phyloP scores from a whole-genome alignment of 2,113 vertebrate species.

The Andinoacara biseriatus region DNA sequence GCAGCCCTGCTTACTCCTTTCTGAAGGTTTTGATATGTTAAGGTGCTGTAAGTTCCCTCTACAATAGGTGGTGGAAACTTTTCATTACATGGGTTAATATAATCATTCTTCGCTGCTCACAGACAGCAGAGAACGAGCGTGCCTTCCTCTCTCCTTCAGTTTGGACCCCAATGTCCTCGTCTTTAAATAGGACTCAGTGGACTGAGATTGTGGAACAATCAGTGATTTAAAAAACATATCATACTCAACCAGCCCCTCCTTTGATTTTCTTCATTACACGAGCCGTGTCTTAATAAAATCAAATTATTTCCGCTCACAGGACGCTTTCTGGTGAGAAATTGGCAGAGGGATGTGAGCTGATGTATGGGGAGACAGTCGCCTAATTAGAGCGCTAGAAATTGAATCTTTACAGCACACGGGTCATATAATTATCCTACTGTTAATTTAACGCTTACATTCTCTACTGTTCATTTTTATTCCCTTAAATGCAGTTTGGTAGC shows the following conservation, averaged over 20 bases:
- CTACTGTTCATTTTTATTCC: slow-evolving; percentile 99
- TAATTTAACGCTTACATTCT: slow-evolving; percentile 99
- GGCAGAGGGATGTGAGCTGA: slow-evolving; percentile 91
- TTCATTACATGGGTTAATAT: slow-evolving; percentile 10
- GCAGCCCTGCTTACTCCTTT: not conserved
- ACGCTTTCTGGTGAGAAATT: slow-evolving; percentile 80
- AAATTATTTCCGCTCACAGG: slow-evolving; percentile 82
- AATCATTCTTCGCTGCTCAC: not conserved
- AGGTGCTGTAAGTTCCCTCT: not conserved
- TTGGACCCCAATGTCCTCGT: slow-evolving; percentile 23
- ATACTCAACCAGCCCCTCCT: slow-evolving; percentile 67
- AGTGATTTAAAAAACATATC: slow-evolving; percentile 66
- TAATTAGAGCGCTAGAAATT: slow-evolving; percentile 99
- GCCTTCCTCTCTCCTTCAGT: slow-evolving; percentile 11
- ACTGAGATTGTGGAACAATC: slow-evolving; percentile 47
- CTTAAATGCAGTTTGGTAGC: slow-evolving; percentile 96
- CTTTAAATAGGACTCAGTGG: slow-evolving; percentile 52
- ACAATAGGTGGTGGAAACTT: slow-evolving; percentile 11
- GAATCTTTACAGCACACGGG: slow-evolving; percentile 98
- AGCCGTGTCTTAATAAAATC: slow-evolving; percentile 80
- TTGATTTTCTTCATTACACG: slow-evolving; percentile 74
- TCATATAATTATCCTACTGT: slow-evolving; percentile 99
- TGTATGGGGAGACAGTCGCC: slow-evolving; percentile 95
- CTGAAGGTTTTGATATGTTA: not conserved
- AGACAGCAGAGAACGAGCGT: not conserved